phyloP scores from a whole-genome alignment of 2,113 vertebrate species.

The Melanotaenia duboulayi region DNA sequence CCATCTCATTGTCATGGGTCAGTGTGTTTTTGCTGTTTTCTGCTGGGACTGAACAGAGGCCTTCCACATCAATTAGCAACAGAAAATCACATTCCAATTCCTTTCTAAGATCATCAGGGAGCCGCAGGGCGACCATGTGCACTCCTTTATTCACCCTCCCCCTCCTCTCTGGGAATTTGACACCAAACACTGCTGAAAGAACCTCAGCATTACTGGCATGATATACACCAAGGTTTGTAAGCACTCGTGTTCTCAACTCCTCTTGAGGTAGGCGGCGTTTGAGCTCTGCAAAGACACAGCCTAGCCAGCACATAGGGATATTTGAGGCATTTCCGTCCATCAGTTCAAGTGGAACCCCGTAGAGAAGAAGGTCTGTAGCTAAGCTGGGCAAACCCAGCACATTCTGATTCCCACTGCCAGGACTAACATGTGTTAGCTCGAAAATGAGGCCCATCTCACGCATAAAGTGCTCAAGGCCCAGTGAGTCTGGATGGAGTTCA shows the following conservation, averaged over 20 bases:
- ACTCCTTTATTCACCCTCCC: constrained; percentile 77
- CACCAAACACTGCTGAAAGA: constrained; percentile 87
- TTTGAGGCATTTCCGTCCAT: constrained; percentile 80
- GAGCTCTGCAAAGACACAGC: constrained; percentile 72
- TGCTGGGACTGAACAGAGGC: constrained; percentile 54
- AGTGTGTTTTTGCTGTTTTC: constrained; percentile 21
- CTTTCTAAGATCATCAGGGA: constrained; percentile 75
- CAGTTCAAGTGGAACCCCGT: constrained; percentile 79
- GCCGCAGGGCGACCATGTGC: constrained; percentile 72
- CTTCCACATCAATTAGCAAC: constrained; percentile 84
- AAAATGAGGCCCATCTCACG: constrained; percentile 82
- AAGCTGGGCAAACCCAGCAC: constrained; percentile 70
- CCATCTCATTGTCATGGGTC: constrained; percentile 74
- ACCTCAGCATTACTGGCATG: constrained; percentile 80
- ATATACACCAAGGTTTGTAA: constrained; percentile 70
- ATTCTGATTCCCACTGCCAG: constrained; percentile 57
- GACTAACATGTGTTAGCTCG: constrained; percentile 67
- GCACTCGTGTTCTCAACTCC: constrained; percentile 50
- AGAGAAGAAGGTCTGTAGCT: constrained; percentile 75
- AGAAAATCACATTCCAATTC: constrained; percentile 84
- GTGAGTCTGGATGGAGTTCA: constrained; percentile 16
- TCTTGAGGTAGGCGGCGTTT: constrained; percentile 60
- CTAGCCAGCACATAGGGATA: constrained; percentile 73
- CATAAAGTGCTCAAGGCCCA: constrained; percentile 82
- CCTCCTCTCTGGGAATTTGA: constrained; percentile 79